Percentiles rank a stretch among this genome's conserved stretches.
These are phyloP conservation scores for Emydura subglobosa DNA, from an alignment of 2,113 vertebrate species.

Conservation along the genomic window DNA sequence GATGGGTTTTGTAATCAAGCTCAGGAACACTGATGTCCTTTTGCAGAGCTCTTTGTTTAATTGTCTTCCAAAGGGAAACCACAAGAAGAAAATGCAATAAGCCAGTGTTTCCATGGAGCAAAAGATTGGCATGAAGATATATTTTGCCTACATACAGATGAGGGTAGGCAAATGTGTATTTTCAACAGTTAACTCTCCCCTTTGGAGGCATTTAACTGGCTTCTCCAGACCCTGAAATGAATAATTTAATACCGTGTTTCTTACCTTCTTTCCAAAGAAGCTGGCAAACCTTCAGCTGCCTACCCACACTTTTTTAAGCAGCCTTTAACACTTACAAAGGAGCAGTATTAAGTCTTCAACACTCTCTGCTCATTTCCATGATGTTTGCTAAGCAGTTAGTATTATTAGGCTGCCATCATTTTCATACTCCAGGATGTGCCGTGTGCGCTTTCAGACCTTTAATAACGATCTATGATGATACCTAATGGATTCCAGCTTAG, in stretches of 20 bases:
- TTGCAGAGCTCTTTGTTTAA: slow-evolving; percentile 71
- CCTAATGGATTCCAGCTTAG: background rate
- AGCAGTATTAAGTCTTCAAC: slow-evolving; percentile 19
- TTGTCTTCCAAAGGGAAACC: slow-evolving; percentile 67
- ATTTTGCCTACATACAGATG: background rate
- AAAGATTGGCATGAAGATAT: background rate
- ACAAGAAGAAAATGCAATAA: slow-evolving; percentile 62
- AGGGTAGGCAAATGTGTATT: slow-evolving; percentile 16
- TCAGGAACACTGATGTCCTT: slow-evolving; percentile 73
- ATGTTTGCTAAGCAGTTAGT: background rate
- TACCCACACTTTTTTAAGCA: background rate
- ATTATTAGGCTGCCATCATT: slow-evolving; percentile 13
- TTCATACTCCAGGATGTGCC: background rate
- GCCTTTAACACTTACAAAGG: slow-evolving; percentile 16
- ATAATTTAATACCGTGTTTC: slow-evolving; percentile 28
- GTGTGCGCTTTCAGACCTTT: slow-evolving; percentile 1
- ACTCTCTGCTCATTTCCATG: slow-evolving; percentile 15
- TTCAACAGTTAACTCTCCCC: slow-evolving; percentile 24
- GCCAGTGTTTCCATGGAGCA: slow-evolving; percentile 47
- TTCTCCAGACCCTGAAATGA: slow-evolving; percentile 24
- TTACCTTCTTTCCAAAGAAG: background rate
- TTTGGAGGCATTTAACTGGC: slow-evolving; percentile 19
- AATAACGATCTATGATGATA: background rate
- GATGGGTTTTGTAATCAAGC: slow-evolving; percentile 71
- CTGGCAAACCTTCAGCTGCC: slow-evolving; percentile 24